Evolutionary conservation across 2,888 invertebrate species (phyloP), one percentile per base, ranked within the genome.

Genomic region (Helicoverpa assulta): DNA sequence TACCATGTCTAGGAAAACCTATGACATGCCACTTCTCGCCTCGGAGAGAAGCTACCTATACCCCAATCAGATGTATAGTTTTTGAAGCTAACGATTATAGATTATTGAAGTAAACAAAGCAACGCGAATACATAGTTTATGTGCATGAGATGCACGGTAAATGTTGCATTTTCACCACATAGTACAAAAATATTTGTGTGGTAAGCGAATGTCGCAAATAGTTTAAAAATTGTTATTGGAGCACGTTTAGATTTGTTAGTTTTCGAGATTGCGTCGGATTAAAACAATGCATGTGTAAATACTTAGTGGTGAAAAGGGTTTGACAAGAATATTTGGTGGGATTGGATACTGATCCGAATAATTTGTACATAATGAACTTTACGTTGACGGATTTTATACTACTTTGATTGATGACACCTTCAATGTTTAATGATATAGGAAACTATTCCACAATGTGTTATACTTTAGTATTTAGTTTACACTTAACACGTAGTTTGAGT

Each of bases 241-340:
- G 55, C 54, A 54, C 51, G 64, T 58, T 69, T 73, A 59, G 18
- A 16, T 56, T 70, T 29, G 52, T 69, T 66, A 29, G 43, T 66
- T 70, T 40, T 40, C 40, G 53, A 57, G 66, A 54, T 69, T 59
- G 51, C 37, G 65, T 66, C 54, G 65, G 29, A 60, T 63, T 51
- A 52, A 56, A 59, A 59, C 47, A 12, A 47, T 53, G 40, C 64
- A 78, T 69, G 58, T 74, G 58, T 83, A 85, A 57, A 76, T 74
- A 77, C 60, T 71, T 72, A 75, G 80, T 81, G 85, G 85, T 78
- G 76, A 76, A 76, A 80, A 68, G 64, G 59, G 68, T 64, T 60
- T 5, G 52, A 56, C 18, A 37, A 52, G 14, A 47, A 67, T 59
- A 37, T 37, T 71, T 76, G 14, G 59, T 65, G 61, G 14, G 54